Conservation (phyloP, 2,888 invertebrate genomes). For the Coelopa pilipes region DNA sequence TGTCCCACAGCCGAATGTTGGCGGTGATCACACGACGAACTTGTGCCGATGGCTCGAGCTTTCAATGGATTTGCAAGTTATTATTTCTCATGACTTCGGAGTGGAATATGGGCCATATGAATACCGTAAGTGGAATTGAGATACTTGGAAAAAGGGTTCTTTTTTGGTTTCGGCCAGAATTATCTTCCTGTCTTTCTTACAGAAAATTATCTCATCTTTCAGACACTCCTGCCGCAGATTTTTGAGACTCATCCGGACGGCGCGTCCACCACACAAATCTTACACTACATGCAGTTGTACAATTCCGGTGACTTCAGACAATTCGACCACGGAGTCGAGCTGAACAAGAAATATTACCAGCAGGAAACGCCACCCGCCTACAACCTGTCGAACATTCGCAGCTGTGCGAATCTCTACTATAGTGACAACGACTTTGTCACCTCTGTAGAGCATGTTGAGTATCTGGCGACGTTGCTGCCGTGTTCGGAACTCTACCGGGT, state of each 20-base stretch:
- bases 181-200: too few species aligned
- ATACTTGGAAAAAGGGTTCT: too few species aligned
- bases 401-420: slow-evolving; percentile 76
- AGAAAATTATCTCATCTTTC: slow-evolving; percentile 44
- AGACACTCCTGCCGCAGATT: slow-evolving; percentile 77
- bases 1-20: too few species aligned
- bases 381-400: slow-evolving; percentile 69
- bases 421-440: slow-evolving; percentile 76
- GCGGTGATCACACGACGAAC: too few species aligned
- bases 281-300: slow-evolving; percentile 77
- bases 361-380: slow-evolving; percentile 71
- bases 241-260: slow-evolving; percentile 77
- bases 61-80: too few species aligned
- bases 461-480: slow-evolving; percentile 67
- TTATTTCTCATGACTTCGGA: too few species aligned
- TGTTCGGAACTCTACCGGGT: slow-evolving; percentile 69
- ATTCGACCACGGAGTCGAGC: slow-evolving; percentile 70
- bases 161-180: background rate
- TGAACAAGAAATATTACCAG: slow-evolving; percentile 71
- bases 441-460: slow-evolving; percentile 68
- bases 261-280: slow-evolving; percentile 74
- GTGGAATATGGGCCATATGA: background rate
- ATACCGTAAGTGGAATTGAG: background rate
- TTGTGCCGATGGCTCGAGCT: too few species aligned
- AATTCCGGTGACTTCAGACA: slow-evolving; percentile 69